phyloP scores from a whole-genome alignment of 2,797 vertebrate species.

The Arrhamphus sclerolepis region DNA sequence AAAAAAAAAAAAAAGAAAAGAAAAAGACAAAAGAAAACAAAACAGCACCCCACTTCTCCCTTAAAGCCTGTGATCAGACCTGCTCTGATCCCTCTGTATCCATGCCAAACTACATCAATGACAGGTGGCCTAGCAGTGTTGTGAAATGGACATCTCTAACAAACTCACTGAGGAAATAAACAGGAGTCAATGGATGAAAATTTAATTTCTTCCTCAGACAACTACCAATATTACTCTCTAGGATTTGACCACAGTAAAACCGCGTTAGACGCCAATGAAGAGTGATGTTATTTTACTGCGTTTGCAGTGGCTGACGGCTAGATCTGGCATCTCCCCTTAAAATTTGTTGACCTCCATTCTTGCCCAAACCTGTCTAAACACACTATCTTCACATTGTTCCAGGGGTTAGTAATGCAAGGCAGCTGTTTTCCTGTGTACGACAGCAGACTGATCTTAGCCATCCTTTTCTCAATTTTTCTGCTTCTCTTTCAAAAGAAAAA shows the following conservation, averaged over 20 bases:
- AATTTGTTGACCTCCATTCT: slow-evolving; percentile 75
- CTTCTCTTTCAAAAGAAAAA: not conserved
- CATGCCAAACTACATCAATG: slow-evolving; percentile 55
- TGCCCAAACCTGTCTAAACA: slow-evolving; percentile 81
- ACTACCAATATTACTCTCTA: slow-evolving; percentile 35
- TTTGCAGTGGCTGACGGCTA: slow-evolving; percentile 72
- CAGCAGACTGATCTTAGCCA: slow-evolving; percentile 55
- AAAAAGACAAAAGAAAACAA: too few relatives aligned
- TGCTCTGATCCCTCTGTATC: slow-evolving; percentile 58
- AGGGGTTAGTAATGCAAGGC: slow-evolving; percentile 78
- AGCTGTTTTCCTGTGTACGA: slow-evolving; percentile 79
- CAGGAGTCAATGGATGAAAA: slow-evolving; percentile 27
- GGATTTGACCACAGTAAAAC: slow-evolving; percentile 42
- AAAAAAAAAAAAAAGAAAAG: slow-evolving; percentile 54
- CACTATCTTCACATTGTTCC: slow-evolving; percentile 77
- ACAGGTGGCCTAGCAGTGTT: slow-evolving; percentile 58
- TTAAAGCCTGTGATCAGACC: too few relatives aligned
- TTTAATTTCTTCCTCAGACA: slow-evolving; percentile 34
- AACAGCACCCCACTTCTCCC: too few relatives aligned
- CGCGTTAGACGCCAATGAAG: slow-evolving; percentile 52
- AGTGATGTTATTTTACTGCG: slow-evolving; percentile 62
- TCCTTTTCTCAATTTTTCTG: slow-evolving; percentile 11
- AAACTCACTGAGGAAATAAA: slow-evolving; percentile 43
- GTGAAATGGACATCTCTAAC: slow-evolving; percentile 21
- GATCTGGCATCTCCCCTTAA: slow-evolving; percentile 72